phyloP scores from a whole-genome alignment of 2,113 vertebrate genomes.

The Poicephalus gulielmi region DNA sequence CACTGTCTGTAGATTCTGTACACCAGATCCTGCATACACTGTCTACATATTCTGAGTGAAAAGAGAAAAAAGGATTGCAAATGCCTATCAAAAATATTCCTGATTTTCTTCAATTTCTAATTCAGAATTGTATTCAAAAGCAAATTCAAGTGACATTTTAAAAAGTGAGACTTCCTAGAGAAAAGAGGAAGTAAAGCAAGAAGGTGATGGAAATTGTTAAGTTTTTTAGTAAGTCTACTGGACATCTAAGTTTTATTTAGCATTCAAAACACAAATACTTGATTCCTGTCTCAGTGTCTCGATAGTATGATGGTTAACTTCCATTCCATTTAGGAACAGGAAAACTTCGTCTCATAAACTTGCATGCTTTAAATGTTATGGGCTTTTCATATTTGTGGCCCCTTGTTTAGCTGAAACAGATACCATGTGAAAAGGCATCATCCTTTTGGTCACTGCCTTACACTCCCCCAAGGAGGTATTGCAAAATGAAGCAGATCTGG shows the following conservation, averaged over 20 bases:
- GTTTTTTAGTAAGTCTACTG: neutral
- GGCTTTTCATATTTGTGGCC: neutral
- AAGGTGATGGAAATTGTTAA: neutral
- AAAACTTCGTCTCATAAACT: neutral
- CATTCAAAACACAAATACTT: neutral
- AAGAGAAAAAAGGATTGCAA: neutral
- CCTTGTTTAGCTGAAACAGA: neutral
- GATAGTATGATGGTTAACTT: neutral
- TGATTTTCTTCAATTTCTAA: neutral
- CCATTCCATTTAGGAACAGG: neutral
- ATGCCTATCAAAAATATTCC: neutral
- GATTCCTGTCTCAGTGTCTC: neutral
- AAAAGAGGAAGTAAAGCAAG: neutral
- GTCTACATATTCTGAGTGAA: neutral
- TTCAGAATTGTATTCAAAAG: neutral
- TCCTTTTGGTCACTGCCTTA: neutral
- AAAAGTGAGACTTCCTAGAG: neutral
- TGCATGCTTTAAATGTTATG: neutral
- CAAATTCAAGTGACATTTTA: neutral
- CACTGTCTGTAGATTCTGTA: neutral
- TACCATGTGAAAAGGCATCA: fast-evolving
- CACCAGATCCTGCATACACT: neutral
- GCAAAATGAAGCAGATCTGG: neutral
- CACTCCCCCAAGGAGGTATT: neutral
- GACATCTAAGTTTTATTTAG: neutral